Evolutionary conservation across 23 tunicate genomes (phyloP), one percentile per base, ranked within the genome.

Genomic region (Halocynthia roretzi): DNA sequence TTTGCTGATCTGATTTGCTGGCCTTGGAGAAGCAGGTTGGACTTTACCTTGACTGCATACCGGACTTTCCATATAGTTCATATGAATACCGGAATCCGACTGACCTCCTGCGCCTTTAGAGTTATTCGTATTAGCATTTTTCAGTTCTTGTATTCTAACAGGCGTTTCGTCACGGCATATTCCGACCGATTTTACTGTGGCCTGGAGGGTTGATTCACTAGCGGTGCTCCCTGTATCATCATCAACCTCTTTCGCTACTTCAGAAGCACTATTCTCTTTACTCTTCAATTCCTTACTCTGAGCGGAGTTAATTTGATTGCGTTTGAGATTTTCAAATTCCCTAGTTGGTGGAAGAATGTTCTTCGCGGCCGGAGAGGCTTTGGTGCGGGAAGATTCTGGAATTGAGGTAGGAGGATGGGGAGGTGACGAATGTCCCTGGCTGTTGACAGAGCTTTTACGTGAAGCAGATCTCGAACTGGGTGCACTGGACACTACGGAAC

Each of bases 391-490:
- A 14, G 62, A 64, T 53, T 56, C 78, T 14, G 67, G 56, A 50
- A 56, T 56, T 10, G 60, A 48, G 11, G 62, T 8, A 54, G 78
- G 78, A 8, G 78, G 78, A n/a, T 74, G 78, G 31, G 78, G 78
- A 21, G 78, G 78, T 11, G 78, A 65, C 31, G 19, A 65, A 6
- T 19, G 64, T 74, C 78, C 78, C 78, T 74, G 78, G 56, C 78
- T 74, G 63, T 74, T 54, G 19, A 48, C 9, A 21, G 78, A 74
- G 10, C 31, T 62, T 75, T 61, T 75, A 8, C 86, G 61, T 50
- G 86, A 82, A n/a, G 48, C 31, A 11, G 73, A 56, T 8, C 50
- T 20, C 6, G 61, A 52, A 17, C 66, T 75, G 8, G 82, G 48
- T 31, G 52, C 23, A 72, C 60, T 81, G 31, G 85, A 71, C 31